Percentiles rank a stretch among this genome's conserved stretches.
phyloP scores from a whole-genome alignment of 2,113 vertebrate genomes.

The Melanocharis versteri region DNA sequence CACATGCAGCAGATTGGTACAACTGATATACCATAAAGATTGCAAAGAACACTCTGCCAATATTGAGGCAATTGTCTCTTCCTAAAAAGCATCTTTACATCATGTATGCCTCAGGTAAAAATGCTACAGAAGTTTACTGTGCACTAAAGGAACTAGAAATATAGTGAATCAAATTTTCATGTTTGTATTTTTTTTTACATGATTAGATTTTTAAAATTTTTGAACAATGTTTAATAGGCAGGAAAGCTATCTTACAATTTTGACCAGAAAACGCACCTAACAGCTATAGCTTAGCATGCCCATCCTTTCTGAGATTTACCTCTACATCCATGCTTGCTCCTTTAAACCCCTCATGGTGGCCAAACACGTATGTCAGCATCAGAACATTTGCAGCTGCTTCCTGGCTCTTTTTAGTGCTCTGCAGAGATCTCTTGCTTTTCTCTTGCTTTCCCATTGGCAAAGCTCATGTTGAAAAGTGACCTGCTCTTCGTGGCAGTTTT shows the following conservation, averaged over 20 bases:
- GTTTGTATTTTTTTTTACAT: neutral
- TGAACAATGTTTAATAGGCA: neutral
- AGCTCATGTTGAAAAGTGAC: neutral
- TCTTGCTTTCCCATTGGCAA: neutral
- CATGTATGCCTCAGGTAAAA: neutral
- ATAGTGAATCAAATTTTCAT: neutral
- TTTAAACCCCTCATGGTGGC: neutral
- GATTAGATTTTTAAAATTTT: neutral
- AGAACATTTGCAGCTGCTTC: neutral
- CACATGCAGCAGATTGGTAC: neutral
- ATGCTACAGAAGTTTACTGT: neutral
- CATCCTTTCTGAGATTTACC: neutral
- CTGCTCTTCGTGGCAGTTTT: neutral
- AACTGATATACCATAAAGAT: neutral
- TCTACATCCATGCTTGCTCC: neutral
- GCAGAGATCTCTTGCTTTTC: neutral
- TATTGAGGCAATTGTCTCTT: neutral
- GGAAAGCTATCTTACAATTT: neutral
- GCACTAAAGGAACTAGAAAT: neutral
- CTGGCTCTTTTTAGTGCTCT: neutral
- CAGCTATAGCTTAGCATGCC: neutral
- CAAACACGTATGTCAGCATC: neutral
- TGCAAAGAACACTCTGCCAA: neutral
- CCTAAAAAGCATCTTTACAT: neutral
- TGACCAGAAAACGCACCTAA: neutral